phyloP scores from a whole-genome alignment of 2,888 invertebrate genomes.

The Catonia carolina region DNA sequence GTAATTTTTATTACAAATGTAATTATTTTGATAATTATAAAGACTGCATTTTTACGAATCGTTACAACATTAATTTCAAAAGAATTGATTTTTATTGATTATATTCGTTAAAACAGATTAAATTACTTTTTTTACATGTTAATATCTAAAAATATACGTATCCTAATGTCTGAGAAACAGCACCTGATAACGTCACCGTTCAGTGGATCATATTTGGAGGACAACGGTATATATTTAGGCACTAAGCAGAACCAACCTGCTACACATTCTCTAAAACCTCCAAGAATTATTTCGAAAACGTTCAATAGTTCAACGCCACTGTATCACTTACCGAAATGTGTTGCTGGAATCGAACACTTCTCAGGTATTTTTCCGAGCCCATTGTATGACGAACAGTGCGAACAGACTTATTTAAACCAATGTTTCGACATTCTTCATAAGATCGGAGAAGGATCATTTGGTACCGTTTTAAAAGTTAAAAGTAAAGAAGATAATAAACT shows the following conservation, averaged over 20 bases:
- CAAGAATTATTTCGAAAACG: background rate
- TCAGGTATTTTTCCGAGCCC: conserved; percentile 1
- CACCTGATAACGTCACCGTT: no score
- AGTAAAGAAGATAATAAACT: conserved; percentile 56
- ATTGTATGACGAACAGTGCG: background rate
- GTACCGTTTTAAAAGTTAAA: conserved; percentile 61
- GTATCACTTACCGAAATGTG: conserved; percentile 1
- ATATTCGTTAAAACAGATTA: no score
- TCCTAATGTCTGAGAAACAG: no score
- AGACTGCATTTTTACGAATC: no score
- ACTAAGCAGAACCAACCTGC: conserved; percentile 8
- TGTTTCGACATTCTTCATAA: conserved; percentile 54
- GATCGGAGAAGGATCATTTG: conserved; percentile 69
- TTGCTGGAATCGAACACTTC: conserved; percentile 2
- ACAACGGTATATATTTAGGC: background rate
- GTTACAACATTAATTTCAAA: no score
- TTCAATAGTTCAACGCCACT: background rate
- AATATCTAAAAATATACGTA: no score
- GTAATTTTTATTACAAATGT: no score
- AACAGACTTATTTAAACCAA: conserved; percentile 47
- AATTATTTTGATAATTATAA: no score
- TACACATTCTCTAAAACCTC: background rate
- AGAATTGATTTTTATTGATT: no score
- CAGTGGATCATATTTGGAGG: conserved; percentile 1
- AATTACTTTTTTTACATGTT: no score